These are phyloP conservation scores for Chrysogorgia sp. DNA, from an alignment of 92 coral and sea anemone genomes.

Conservation along the genomic window DNA sequence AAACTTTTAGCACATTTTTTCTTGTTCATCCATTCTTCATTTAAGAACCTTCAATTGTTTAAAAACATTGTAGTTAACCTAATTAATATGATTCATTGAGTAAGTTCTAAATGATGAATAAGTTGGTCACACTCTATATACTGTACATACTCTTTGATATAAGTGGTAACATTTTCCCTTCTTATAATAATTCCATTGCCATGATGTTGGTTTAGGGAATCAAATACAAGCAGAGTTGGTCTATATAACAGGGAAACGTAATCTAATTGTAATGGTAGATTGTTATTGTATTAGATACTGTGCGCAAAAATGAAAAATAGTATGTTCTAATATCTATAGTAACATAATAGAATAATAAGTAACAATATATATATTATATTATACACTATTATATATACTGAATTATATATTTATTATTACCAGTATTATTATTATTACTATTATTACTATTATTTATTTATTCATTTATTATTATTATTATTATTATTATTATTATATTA, in stretches of 20 bases:
- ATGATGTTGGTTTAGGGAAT: not conserved
- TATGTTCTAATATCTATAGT: not conserved
- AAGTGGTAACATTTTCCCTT: not conserved
- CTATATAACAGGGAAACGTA: not conserved
- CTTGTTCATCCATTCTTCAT: conserved; percentile 1
- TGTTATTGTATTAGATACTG: not conserved
- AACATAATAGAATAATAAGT: no score
- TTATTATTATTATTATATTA: not conserved
- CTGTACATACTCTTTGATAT: not conserved
- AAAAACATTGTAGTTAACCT: no score
- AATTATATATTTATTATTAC: no score
- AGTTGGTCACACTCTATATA: not conserved
- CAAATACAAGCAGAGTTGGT: not conserved
- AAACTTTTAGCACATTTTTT: not conserved
- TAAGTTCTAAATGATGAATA: not conserved
- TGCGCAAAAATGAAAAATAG: not conserved
- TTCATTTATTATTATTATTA: no score
- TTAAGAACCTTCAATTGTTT: not conserved
- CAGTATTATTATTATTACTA: no score
- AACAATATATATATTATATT: no score
- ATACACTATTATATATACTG: no score
- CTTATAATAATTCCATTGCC: not conserved
- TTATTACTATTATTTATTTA: no score
- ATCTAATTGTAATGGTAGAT: no score
- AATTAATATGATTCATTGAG: no score